Evolutionary conservation across 1,140 invertebrate genomes (phyloP), one percentile per base, ranked within the genome.

Genomic region (Temnothorax curvispinosus): DNA sequence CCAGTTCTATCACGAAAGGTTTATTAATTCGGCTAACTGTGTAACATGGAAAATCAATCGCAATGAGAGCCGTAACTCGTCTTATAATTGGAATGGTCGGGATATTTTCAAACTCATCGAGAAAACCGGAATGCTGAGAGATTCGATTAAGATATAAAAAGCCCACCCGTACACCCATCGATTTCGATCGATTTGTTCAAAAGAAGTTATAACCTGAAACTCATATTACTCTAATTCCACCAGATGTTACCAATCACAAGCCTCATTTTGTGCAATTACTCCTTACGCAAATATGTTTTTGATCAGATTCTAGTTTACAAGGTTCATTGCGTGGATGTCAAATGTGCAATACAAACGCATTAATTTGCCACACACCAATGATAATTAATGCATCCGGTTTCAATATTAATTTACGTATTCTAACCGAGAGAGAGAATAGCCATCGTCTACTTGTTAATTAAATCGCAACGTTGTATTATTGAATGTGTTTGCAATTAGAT

Each of bases 121-220:
- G 47, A 60, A 74, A 38, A 84, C 7, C 27, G 41, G 41, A 71
- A 81, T 81, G 47, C 35, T n/a, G 18, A 75, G 32, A 84, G 54
- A 84, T 84, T 60, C 67, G 80, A 84, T 84, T 74, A 84, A 84
- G 69, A 71, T 75, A 41, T 60, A 47, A 62, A 60, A 82, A 47
- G 18, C 7, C 4, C 38, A 15, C 21, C 38, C 54, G 15, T 11
- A n/a, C 41, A 15, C 13, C 41, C 32, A 3, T 18, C 44, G 13
- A 50, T 47, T 38, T 47, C 15, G 13, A 60, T 58, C 35, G 21
- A 72, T 74, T 35, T 60, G 6, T 52, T 13, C 11, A 18, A 60
- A 35, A 38, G 13, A 41, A 67, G 6, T 52, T 67, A 47, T 41
- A 67, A 80, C n/a, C 13, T 54, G 77, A 35, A 81, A 81, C 2